Evolutionary conservation across 2,113 vertebrate genomes (phyloP).

Genomic region (Alligator mississippiensis): DNA sequence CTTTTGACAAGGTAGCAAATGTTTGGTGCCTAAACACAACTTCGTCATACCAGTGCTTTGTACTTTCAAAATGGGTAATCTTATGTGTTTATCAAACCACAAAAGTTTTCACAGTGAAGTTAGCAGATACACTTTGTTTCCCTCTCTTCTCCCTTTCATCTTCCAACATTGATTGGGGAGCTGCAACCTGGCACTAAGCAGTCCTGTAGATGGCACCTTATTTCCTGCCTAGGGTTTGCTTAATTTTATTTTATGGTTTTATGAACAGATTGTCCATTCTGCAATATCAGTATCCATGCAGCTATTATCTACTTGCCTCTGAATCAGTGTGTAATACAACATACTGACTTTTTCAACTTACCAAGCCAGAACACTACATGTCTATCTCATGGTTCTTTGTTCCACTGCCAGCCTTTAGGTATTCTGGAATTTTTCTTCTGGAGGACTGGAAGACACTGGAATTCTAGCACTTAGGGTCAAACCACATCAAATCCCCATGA

Average conservation of each 20-base stretch:
- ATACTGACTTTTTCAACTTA: background rate
- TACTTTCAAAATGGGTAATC: background rate
- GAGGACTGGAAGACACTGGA: background rate
- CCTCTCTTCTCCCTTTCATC: background rate
- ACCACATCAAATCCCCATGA: background rate
- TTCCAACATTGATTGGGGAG: background rate
- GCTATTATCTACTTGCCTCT: background rate
- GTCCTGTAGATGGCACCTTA: background rate
- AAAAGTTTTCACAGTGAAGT: background rate
- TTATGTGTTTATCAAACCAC: background rate
- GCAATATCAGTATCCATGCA: background rate
- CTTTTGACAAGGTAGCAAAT: background rate
- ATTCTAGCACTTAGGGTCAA: background rate
- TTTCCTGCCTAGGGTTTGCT: background rate
- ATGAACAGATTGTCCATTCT: background rate
- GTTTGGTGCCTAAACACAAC: background rate
- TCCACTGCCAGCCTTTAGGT: background rate
- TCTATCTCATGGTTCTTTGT: background rate
- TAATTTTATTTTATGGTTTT: background rate
- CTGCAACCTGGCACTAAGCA: background rate
- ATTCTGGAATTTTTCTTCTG: background rate
- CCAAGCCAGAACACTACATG: background rate
- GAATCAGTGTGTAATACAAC: background rate
- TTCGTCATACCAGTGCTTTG: background rate
- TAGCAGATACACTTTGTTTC: background rate